A percentile compares a stretch with the other conserved stretches of the same genome.
These are phyloP conservation scores for Raja brachyura DNA, from an alignment of 2,113 vertebrate species.

Conservation along the genomic window DNA sequence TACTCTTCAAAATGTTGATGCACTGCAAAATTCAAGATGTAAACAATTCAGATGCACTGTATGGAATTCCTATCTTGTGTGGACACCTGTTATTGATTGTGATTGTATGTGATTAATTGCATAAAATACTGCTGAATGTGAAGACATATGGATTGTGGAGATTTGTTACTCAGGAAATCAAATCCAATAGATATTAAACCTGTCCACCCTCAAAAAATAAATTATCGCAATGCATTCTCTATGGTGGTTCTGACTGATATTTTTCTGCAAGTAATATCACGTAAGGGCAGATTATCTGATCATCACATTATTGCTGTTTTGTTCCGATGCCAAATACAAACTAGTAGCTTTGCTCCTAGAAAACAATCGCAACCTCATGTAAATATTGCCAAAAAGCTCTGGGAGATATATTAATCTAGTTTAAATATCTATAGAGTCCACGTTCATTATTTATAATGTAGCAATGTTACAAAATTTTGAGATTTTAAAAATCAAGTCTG, in stretches of 20 bases:
- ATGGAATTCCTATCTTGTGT: not conserved
- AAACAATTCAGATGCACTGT: not conserved
- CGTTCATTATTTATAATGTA: not conserved
- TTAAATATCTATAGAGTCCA: not conserved
- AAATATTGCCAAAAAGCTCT: not conserved
- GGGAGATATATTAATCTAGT: not conserved
- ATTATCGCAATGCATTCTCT: not conserved
- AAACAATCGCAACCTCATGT: not conserved
- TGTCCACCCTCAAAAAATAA: not conserved
- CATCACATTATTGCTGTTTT: not conserved
- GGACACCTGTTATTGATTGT: too few species aligned
- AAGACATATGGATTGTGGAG: not conserved
- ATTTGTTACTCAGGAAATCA: not conserved
- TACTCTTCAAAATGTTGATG: not conserved
- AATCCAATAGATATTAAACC: not conserved
- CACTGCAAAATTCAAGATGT: not conserved
- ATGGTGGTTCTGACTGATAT: not conserved
- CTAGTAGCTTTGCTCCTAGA: not conserved
- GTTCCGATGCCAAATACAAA: not conserved
- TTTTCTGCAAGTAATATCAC: not conserved
- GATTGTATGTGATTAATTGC: not conserved
- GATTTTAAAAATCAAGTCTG: too few species aligned
- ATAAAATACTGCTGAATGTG: not conserved
- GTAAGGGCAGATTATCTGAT: not conserved
- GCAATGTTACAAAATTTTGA: too few species aligned